Conservation (phyloP, 1,140 invertebrate genomes). For the Lordiphosa stackelbergi region DNA sequence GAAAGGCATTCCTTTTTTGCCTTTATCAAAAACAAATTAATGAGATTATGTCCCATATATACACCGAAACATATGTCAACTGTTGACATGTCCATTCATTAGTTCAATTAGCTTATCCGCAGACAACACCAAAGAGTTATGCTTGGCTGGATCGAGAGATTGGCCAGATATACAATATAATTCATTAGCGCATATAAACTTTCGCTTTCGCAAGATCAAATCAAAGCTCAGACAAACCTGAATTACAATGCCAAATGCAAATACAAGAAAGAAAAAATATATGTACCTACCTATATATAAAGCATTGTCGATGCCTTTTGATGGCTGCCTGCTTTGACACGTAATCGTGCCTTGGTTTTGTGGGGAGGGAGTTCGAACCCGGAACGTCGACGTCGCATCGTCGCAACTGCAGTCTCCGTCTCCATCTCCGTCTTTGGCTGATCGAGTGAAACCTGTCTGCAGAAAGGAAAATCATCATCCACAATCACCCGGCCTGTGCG, state of each 20-base stretch:
- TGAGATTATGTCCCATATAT: constrained; percentile 25
- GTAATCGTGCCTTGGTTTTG: constrained; percentile 51
- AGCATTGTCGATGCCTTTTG: constrained; percentile 48
- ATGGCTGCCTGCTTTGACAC: constrained; percentile 46
- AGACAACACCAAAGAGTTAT: constrained; percentile 5
- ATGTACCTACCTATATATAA: constrained; percentile 27
- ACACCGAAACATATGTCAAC: constrained; percentile 43
- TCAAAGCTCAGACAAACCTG: constrained; percentile 58
- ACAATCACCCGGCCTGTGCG: constrained; percentile 47
- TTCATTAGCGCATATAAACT: constrained; percentile 71
- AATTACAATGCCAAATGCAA: constrained; percentile 72
- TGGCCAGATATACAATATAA: constrained; percentile 41
- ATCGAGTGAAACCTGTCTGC: constrained; percentile 69
- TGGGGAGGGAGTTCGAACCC: constrained; percentile 58
- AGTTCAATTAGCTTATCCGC: constrained; percentile 58
- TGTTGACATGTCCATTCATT: constrained; percentile 51
- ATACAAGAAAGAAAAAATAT: constrained; percentile 38
- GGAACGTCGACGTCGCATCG: constrained; percentile 61
- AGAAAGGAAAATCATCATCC: constrained; percentile 65
- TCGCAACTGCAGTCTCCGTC: constrained; percentile 31
- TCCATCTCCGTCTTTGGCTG: constrained; percentile 23
- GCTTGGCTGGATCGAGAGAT: constrained; percentile 17
- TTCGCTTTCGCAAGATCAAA: constrained; percentile 73
- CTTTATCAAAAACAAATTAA: constrained; percentile 40
- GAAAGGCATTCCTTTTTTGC: constrained; percentile 14